These are phyloP conservation scores for Aptenodytes forsteri DNA, from an alignment of 2,113 vertebrate species.

Conservation along the genomic window DNA sequence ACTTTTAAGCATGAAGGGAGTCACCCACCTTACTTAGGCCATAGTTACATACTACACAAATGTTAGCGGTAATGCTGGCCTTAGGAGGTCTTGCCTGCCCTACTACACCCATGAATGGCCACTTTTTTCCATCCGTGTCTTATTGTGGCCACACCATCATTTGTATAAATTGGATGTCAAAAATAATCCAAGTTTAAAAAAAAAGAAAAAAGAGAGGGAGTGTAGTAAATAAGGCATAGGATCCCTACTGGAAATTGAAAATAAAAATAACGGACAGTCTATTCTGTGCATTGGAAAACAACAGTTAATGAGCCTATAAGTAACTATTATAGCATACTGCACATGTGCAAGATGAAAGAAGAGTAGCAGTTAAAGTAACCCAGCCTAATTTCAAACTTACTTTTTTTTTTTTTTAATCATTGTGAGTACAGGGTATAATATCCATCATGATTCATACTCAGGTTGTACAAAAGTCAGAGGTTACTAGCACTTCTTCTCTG, in stretches of 20 bases:
- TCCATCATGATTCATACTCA: not conserved
- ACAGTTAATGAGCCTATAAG: not conserved
- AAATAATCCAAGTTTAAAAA: not conserved
- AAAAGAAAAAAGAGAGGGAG: accelerated
- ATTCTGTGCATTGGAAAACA: not conserved
- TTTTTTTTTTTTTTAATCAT: not conserved
- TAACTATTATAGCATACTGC: not conserved
- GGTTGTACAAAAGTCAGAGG: not conserved
- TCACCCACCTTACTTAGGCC: not conserved
- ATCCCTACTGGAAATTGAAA: not conserved
- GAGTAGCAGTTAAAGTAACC: not conserved
- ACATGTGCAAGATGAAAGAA: not conserved
- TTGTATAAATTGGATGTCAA: not conserved
- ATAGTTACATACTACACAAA: not conserved
- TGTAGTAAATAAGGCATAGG: not conserved
- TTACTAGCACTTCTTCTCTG: not conserved
- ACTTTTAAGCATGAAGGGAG: not conserved
- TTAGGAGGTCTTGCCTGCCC: not conserved
- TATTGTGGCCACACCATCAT: not conserved
- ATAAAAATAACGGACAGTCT: not conserved
- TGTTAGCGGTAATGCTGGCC: not conserved
- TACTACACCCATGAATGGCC: accelerated
- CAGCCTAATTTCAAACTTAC: not conserved
- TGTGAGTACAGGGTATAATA: not conserved
- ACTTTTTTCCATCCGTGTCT: not conserved